A percentile compares a stretch with the other conserved stretches of the same genome.
Evolutionary conservation across 2,888 invertebrate genomes (phyloP).

Genomic region (Andrena flavipes): DNA sequence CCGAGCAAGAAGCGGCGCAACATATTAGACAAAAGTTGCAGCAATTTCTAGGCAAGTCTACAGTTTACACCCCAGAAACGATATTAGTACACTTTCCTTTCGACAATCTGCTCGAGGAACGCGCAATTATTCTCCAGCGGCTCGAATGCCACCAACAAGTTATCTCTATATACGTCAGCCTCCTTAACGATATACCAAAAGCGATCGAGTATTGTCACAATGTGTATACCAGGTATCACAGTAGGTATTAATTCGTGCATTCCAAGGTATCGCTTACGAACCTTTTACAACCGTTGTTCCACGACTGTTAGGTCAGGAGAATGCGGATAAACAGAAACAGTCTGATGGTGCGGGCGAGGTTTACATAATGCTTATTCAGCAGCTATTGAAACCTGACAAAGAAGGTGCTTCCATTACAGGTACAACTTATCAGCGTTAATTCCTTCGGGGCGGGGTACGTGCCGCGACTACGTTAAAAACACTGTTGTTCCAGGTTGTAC

Average conservation of each 20-base stretch:
- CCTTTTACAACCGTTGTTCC: slow-evolving; percentile 11
- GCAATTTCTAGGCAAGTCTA: slow-evolving; percentile 92
- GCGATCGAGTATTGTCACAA: slow-evolving; percentile 95
- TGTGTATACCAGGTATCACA: slow-evolving; percentile 86
- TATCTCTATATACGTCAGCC: slow-evolving; percentile 95
- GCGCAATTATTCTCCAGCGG: slow-evolving; percentile 96
- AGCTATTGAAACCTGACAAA: slow-evolving; percentile 85
- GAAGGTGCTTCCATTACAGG: slow-evolving; percentile 76
- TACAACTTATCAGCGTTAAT: slow-evolving; percentile 51
- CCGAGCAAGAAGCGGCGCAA: slow-evolving; percentile 86
- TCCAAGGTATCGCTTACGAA: background rate
- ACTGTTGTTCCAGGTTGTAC: slow-evolving; percentile 66
- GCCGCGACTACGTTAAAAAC: no score
- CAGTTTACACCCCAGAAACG: slow-evolving; percentile 93
- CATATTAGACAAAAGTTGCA: slow-evolving; percentile 88
- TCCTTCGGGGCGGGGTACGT: background rate
- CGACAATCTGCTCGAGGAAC: slow-evolving; percentile 94
- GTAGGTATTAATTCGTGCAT: slow-evolving; percentile 68
- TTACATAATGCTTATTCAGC: slow-evolving; percentile 86
- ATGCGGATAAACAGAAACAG: slow-evolving; percentile 74
- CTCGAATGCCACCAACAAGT: slow-evolving; percentile 97
- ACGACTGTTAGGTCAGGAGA: slow-evolving; percentile 70
- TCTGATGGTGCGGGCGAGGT: slow-evolving; percentile 84
- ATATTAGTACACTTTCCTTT: slow-evolving; percentile 94
- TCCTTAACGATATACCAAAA: slow-evolving; percentile 92